Evolutionary conservation across 2,888 invertebrate genomes (phyloP).

Genomic region (Sarcophaga caerulescens): DNA sequence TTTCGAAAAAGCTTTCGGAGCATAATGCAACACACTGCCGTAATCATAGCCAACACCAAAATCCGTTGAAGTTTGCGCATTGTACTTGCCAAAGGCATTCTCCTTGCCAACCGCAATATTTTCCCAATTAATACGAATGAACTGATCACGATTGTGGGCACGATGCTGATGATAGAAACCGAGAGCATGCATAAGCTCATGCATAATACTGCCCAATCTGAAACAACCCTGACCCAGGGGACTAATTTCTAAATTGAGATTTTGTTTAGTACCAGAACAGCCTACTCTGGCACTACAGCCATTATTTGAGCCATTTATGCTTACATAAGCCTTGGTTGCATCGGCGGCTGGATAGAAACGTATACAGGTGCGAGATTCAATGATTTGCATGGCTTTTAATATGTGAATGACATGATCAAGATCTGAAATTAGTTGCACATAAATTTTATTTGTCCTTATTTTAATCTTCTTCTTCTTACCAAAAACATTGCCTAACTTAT

Average conservation of each 20-base stretch:
- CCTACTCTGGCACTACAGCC: constrained; percentile 91
- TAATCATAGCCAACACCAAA: constrained; percentile 88
- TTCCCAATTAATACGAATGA: constrained; percentile 82
- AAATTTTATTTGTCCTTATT: neutral
- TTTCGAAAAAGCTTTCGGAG: constrained; percentile 86
- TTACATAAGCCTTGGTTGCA: neutral
- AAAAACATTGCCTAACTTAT: constrained; percentile 73
- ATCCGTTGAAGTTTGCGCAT: constrained; percentile 82
- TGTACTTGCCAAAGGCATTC: constrained; percentile 86
- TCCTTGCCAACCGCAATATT: constrained; percentile 83
- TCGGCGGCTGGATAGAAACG: constrained; percentile 59
- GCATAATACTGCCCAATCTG: constrained; percentile 84
- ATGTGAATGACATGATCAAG: neutral
- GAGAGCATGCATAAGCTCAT: constrained; percentile 88
- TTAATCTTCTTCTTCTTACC: constrained; percentile 36
- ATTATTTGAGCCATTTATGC: constrained; percentile 69
- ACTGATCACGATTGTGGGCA: constrained; percentile 87
- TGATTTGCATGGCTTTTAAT: constrained; percentile 66
- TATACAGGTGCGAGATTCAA: constrained; percentile 68
- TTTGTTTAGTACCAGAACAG: constrained; percentile 80
- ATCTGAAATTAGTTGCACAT: neutral
- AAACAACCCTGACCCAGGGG: constrained; percentile 75
- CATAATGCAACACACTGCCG: constrained; percentile 90
- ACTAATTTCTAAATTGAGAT: constrained; percentile 70
- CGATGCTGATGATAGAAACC: constrained; percentile 92